A percentile compares a stretch with the other conserved stretches of the same genome.
Evolutionary conservation across 2,888 invertebrate genomes (phyloP).

Genomic region (Tyria jacobaeae): DNA sequence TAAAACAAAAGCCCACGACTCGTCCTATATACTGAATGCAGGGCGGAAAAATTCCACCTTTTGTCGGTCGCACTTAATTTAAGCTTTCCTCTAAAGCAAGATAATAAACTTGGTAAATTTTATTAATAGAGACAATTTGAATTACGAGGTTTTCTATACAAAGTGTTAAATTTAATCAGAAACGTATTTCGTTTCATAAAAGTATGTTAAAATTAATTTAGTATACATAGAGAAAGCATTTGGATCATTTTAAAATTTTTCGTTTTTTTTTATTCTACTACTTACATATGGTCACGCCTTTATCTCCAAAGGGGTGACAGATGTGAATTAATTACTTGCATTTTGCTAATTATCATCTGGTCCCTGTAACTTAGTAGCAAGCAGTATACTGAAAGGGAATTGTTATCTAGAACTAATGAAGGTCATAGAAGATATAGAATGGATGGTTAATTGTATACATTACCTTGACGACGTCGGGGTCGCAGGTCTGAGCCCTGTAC

Average conservation of each 20-base stretch:
- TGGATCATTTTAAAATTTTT: neutral
- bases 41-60: neutral
- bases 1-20: neutral
- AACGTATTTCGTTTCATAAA: neutral
- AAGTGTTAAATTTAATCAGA: neutral
- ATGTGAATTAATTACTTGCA: no score
- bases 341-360: no score
- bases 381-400: no score
- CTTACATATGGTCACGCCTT: no score
- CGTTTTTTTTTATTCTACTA: neutral
- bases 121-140: conserved; percentile 10
- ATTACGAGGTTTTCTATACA: neutral
- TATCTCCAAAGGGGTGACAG: no score
- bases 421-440: no score
- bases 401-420: no score
- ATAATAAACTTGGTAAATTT: conserved; percentile 2
- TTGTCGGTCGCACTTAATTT: conserved; percentile 12
- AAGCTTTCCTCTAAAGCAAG: conserved; percentile 1
- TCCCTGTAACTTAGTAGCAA: no score
- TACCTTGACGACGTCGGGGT: no score
- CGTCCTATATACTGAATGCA: neutral
- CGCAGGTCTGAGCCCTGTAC: no score
- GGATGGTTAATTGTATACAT: no score
- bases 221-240: neutral
- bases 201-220: neutral